A percentile compares a stretch with the other conserved stretches of the same genome.
Conservation (phyloP, 2,797 vertebrate species). For the Cacajao melanocephalus region DNA sequence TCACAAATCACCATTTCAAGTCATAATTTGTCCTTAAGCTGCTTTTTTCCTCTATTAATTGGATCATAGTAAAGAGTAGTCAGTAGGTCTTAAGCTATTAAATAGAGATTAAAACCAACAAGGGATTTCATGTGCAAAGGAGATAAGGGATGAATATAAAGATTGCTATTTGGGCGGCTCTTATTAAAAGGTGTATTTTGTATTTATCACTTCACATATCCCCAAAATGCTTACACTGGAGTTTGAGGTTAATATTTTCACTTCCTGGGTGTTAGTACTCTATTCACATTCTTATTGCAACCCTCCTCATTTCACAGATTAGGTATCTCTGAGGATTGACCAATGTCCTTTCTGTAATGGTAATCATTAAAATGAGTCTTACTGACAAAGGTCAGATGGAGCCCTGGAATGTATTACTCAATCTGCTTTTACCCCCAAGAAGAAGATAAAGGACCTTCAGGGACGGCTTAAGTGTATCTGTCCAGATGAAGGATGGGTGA, state of each 20-base stretch:
- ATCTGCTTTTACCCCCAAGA: not conserved
- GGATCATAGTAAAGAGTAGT: slow-evolving; percentile 2
- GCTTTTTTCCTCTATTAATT: not conserved
- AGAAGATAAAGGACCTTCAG: not conserved
- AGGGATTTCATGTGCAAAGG: not conserved
- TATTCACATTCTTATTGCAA: not conserved
- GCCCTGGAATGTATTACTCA: not conserved
- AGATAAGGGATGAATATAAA: not conserved
- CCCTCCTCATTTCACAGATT: not conserved
- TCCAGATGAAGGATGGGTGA: not conserved
- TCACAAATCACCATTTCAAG: not conserved
- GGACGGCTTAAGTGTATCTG: not conserved
- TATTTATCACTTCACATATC: not conserved
- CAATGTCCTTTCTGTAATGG: not conserved
- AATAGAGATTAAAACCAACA: not conserved
- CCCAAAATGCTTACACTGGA: not conserved
- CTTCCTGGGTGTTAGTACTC: not conserved
- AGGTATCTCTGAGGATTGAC: not conserved
- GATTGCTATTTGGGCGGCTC: not conserved
- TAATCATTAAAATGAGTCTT: slow-evolving; percentile 41
- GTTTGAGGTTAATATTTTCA: not conserved
- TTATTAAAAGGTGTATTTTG: not conserved
- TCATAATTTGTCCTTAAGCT: slow-evolving; percentile 3
- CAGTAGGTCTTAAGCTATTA: not conserved
- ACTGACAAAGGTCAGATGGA: slow-evolving; percentile 7